Evolutionary conservation across 1,140 invertebrate genomes (phyloP).

Genomic region (Sycobia sp.): DNA sequence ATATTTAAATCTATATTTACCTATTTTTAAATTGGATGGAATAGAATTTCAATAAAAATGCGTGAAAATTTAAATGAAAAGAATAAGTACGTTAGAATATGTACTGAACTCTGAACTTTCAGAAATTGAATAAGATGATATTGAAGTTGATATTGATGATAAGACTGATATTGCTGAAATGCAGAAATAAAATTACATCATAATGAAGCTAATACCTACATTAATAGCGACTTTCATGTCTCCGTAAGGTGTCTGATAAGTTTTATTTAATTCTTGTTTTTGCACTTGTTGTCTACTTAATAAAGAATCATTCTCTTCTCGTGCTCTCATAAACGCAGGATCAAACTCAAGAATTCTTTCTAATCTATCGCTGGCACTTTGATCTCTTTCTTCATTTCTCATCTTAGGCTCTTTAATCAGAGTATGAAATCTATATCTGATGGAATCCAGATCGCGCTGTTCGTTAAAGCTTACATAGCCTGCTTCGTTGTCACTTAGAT

Average conservation of each 20-base stretch:
- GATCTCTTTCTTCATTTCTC: neutral
- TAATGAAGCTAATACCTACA: too few species aligned
- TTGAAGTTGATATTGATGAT: too few species aligned
- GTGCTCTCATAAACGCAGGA: neutral
- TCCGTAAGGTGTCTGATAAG: neutral
- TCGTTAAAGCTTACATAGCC: slow-evolving; percentile 58
- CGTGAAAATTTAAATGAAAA: too few species aligned
- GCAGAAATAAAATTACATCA: too few species aligned
- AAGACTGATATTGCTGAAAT: too few species aligned
- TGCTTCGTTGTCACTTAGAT: slow-evolving; percentile 53
- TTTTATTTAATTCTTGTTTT: neutral
- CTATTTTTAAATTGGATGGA: too few species aligned
- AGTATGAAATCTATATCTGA: slow-evolving; percentile 56
- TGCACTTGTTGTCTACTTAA: too few species aligned
- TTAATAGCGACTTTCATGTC: slow-evolving; percentile 15
- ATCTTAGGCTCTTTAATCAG: slow-evolving; percentile 44
- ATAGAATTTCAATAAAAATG: too few species aligned
- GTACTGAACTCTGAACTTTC: too few species aligned
- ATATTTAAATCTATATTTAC: too few species aligned
- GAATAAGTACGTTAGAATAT: too few species aligned
- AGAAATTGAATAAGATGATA: too few species aligned
- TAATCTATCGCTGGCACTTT: neutral
- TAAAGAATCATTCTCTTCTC: neutral
- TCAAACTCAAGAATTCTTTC: slow-evolving; percentile 20
- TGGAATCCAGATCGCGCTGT: slow-evolving; percentile 48